Base-by-base conservation (phyloP, 2,797 vertebrate genomes). In the Zenarchopterus dispar region DNA sequence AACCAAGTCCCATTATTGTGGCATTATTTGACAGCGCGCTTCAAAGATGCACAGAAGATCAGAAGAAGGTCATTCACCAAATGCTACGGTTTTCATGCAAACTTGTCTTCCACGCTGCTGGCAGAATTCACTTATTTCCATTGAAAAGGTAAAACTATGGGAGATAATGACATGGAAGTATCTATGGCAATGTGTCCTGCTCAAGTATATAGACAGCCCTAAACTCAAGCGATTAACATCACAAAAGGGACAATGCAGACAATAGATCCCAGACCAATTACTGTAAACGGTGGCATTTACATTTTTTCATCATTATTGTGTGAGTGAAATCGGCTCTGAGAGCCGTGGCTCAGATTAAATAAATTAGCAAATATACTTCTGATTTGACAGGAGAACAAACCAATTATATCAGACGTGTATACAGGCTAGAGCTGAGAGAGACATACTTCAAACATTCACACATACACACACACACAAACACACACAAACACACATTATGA, bases 231-330 rank as follows among this genome's bases (percentile, higher is more conserved):
- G 2, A 92, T 92, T 93, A 90, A 84, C 93, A 93, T 93, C 62
- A 92, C 88, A 93, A 93, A 90, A 82, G 75, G 28, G 55, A 85
- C 78, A 89, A 87, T 72, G 69, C 79, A 81, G 73, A 88, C 87
- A 85, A 86, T 88, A 73, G 73, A 26, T 57, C 80, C 83, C 75
- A 65, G 77, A 82, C 81, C 75, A 87, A 91, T 92, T 91, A 91
- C 90, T 90, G 89, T 90, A 91, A 86, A 90, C 54, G 84, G 77
- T 76, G 67, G 67, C 81, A 80, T 93, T 88, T 88, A 87, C 86
- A 91, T 91, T 86, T 90, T 82, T 84, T 69, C 85, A 68, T 91
- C 88, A 85, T 80, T 83, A 92, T 91, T 93, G 91, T 93, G 89
- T 57, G 26, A 79, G 89, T 87, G 78, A 89, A 93, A 92, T 88